Conservation (phyloP, 2,888 invertebrate genomes). For the Agrochola litura region DNA sequence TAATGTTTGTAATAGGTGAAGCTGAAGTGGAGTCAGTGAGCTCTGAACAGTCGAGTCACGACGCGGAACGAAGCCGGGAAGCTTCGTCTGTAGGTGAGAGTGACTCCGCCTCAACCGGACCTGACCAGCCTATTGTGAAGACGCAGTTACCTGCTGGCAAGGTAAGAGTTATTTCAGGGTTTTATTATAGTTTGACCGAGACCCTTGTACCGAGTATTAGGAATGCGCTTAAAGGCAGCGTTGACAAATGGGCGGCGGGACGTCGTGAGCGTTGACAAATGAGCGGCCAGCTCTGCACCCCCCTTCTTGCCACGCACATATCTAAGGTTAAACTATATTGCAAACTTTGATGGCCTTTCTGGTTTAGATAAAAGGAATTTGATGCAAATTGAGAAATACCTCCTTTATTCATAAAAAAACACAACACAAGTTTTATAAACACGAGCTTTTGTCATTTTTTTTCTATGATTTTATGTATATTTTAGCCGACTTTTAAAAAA, state of each 20-base stretch:
- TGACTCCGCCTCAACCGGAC: slow-evolving; percentile 90
- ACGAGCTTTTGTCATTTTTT: neutral
- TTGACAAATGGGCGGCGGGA: too few species aligned
- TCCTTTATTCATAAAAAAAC: neutral
- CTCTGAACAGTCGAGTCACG: slow-evolving; percentile 86
- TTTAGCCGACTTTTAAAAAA: neutral
- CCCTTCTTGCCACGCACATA: too few species aligned
- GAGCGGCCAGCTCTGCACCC: too few species aligned
- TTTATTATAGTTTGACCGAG: neutral
- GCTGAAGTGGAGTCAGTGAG: slow-evolving; percentile 85
- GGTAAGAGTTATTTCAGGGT: slow-evolving; percentile 79
- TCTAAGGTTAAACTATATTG: too few species aligned
- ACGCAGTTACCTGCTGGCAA: slow-evolving; percentile 94
- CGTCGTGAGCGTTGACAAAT: too few species aligned
- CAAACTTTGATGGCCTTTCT: too few species aligned
- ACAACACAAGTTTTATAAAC: neutral
- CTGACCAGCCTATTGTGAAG: slow-evolving; percentile 91
- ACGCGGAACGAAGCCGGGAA: slow-evolving; percentile 84
- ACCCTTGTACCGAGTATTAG: too few species aligned
- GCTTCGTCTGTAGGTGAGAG: slow-evolving; percentile 87
- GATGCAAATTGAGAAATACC: neutral
- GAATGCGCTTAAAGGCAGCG: too few species aligned
- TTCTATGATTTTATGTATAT: too few species aligned
- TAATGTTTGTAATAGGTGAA: slow-evolving; percentile 72
- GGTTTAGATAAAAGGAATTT: neutral